Conservation (phyloP, 2,797 vertebrate genomes). For the Acanthurus lineatus region DNA sequence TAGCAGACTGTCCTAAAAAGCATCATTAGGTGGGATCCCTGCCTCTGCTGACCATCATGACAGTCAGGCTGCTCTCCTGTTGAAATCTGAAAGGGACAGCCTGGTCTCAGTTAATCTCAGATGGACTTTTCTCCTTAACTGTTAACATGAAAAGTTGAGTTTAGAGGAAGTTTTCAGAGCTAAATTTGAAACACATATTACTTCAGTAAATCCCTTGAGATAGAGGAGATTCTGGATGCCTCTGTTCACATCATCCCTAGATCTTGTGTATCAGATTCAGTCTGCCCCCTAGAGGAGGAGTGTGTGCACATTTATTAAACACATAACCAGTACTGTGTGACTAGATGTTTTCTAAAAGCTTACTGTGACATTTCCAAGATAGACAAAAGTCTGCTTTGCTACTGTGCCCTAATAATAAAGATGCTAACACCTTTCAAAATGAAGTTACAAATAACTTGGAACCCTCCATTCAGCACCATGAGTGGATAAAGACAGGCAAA, state of each 20-base stretch:
- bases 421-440: neutral
- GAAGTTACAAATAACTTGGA: neutral
- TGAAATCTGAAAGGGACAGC: slow-evolving; percentile 14
- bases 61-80: slow-evolving; percentile 19
- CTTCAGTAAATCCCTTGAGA: slow-evolving; percentile 8
- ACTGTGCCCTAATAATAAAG: no score
- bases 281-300: slow-evolving; percentile 83
- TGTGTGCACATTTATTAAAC: slow-evolving; percentile 17
- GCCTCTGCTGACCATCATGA: slow-evolving; percentile 34
- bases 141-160: slow-evolving; percentile 12
- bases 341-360: neutral
- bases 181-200: slow-evolving; percentile 16
- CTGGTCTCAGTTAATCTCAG: neutral
- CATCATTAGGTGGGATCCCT: slow-evolving; percentile 57
- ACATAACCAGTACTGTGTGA: neutral
- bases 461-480: neutral
- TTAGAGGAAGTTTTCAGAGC: neutral
- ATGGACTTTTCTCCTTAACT: slow-evolving; percentile 4
- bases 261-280: slow-evolving; percentile 58
- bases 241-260: slow-evolving; percentile 3
- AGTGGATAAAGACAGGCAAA: neutral
- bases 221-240: slow-evolving; percentile 28
- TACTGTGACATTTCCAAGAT: neutral
- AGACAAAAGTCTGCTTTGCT: neutral
- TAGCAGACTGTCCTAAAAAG: slow-evolving; percentile 56